Conservation (phyloP, 2,888 invertebrate species). For the Cryptus viduatorius region DNA sequence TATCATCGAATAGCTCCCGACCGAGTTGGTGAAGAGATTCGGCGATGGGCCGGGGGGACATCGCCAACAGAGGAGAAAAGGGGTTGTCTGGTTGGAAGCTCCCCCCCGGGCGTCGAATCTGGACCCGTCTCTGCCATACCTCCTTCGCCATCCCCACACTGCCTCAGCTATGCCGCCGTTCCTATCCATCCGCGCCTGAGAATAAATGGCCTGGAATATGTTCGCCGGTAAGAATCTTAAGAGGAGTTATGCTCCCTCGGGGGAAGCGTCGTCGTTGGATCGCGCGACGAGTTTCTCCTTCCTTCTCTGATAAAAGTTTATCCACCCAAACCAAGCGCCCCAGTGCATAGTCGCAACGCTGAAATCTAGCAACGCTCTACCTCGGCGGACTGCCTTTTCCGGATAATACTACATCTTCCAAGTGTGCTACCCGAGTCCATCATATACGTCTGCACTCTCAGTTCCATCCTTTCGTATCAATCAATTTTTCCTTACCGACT, state of each 20-base stretch:
- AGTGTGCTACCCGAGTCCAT: constrained; percentile 18
- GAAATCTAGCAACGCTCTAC: constrained; percentile 38
- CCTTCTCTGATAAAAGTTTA: constrained; percentile 57
- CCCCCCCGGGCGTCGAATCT: constrained; percentile 56
- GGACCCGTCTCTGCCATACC: constrained; percentile 23
- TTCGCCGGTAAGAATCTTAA: constrained; percentile 64
- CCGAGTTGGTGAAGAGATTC: constrained; percentile 36
- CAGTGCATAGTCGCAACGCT: constrained; percentile 29
- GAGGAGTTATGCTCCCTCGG: constrained; percentile 65
- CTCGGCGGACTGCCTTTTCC: constrained; percentile 12
- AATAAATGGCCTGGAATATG: constrained; percentile 64
- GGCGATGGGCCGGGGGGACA: constrained; percentile 21
- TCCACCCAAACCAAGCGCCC: constrained; percentile 5
- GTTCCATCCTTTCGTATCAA: constrained; percentile 5
- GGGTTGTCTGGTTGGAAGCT: constrained; percentile 20
- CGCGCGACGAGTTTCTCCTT: constrained; percentile 68
- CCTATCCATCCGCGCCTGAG: constrained; percentile 63
- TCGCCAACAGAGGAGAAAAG: constrained; percentile 23
- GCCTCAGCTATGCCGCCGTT: constrained; percentile 41
- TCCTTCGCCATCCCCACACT: constrained; percentile 21
- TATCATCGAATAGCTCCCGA: constrained; percentile 76
- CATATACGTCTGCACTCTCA: constrained; percentile 11
- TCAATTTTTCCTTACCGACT: not conserved
- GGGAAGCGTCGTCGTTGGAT: constrained; percentile 62
- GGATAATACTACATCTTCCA: constrained; percentile 17